Evolutionary conservation across 2,113 vertebrate species (phyloP), one percentile per base, ranked within the genome.

Genomic region (Zosterops japonicus): DNA sequence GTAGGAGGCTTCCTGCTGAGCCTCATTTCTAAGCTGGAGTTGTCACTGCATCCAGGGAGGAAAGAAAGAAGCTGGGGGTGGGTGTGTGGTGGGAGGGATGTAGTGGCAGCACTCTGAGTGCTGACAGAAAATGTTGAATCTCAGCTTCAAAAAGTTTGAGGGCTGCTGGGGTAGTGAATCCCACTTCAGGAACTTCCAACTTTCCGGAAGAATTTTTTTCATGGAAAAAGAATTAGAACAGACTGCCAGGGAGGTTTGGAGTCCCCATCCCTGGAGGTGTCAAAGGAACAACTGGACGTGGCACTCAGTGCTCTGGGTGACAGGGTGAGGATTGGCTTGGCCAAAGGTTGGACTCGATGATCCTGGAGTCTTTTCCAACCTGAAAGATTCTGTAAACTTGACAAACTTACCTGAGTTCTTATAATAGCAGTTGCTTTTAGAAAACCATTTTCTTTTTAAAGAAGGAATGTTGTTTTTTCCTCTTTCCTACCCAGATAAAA

Each of bases 401-500:
- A 39, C 33, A 25, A 41, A n/a, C 24, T 33, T 74, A 12, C 12
- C n/a, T 27, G 69, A 76, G 7, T 31, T 74, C 31, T 47, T 57
- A 12, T 29, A 80, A 42, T 8, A 63, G 24, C 29, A n/a, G 25
- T 41, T 41, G 23, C 27, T 80, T 76, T 65, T 21, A n/a, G 53
- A 22, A 83, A 81, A 55, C 2, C 1, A 2, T 29, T 52, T 52
- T 49, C 15, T 35, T 84, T 88, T 57, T 68, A 60, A 87, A 76
- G 33, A 14, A 69, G 28, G 5, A 77, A 27, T 81, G 64, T 35
- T 52, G 25, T n/a, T 79, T 35, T 35, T 81, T 50, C 39, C 28
- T 85, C 42, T 44, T 71, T 89, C 61, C 70, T 79, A 67, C 68
- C 36, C 96, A 99, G 99, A 99, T 99, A 96, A 99, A 99, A 97